phyloP scores from a whole-genome alignment of 2,797 vertebrate species.

The Cichlasoma orientale region DNA sequence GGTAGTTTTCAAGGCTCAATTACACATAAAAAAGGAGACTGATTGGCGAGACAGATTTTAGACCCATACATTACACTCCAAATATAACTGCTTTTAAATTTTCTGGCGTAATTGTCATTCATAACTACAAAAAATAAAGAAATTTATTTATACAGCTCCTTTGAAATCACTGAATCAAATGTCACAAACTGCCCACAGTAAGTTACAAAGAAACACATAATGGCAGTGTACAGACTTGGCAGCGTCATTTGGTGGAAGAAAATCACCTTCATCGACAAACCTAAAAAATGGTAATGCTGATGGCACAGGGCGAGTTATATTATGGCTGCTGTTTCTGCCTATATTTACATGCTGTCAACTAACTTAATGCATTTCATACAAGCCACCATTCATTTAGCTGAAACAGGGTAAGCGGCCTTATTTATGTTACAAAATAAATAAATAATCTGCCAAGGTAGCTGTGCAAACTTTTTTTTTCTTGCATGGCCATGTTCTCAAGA shows the following conservation, averaged over 20 bases:
- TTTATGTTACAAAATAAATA: neutral
- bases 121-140: accelerated
- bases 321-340: neutral
- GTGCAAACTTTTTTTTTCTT: neutral
- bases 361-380: conserved; percentile 5
- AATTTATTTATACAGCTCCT: neutral
- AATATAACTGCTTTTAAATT: neutral
- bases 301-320: neutral
- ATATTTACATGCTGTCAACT: neutral
- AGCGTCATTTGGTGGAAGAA: neutral
- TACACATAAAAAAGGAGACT: neutral
- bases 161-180: neutral
- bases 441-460: neutral
- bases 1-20: neutral
- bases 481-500: neutral
- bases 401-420: neutral
- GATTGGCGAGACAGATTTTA: neutral
- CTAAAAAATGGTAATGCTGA: neutral
- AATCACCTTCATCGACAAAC: neutral
- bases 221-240: neutral
- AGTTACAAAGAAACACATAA: neutral
- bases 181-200: neutral
- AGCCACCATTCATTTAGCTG: neutral
- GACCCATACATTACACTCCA: neutral
- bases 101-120: neutral